Evolutionary conservation across 2,888 invertebrate genomes (phyloP), one percentile per base, ranked within the genome.

Genomic region (Physocephala rufipes): DNA sequence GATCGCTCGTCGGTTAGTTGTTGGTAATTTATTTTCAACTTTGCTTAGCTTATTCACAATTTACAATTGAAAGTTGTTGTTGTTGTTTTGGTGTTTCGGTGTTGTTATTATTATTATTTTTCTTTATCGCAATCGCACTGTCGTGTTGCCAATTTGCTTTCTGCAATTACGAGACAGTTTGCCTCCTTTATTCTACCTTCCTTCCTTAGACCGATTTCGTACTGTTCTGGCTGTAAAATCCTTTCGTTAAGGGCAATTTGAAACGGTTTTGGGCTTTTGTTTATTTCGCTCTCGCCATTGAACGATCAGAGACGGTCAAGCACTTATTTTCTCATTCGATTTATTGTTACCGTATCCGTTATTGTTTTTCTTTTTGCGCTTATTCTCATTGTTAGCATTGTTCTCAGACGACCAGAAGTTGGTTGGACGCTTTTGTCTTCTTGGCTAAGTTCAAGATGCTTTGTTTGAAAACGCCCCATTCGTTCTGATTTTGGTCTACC

Each of bases 71-170:
- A 21, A 26, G 19, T 15, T 19, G 19, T 19, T 51, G 16, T 5
- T 51, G 16, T 12, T 2, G 16, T 1, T 51, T 51, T 16, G 16
- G 16, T 51, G 16, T 7, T 51, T 15, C n/a, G 16, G 1, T 43
- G 19, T 15, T 24, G 15, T 49, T 49, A n/a, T 68, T 28, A 61
- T 49, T 59, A 12, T 19, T 16, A 28, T 47, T 49, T n/a, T n/a
- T 59, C 61, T 19, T 13, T 49, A 15, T 5, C 45, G 9, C 13
- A 15, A 24, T 13, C 1, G 5, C 43, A 19, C 0, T 30, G 58
- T 68, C 68, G 68, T 68, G 61, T 30, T 68, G 68, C 61, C 49
- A 68, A 68, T 68, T 59, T 68, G 61, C 61, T 68, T 59, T 15
- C n/a, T 49, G 49, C 68, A 61, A 61, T 68, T 61, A 49, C 36